A percentile compares a stretch with the other conserved stretches of the same genome.
Conservation (phyloP, 1,140 invertebrate genomes). For the Metaphire vulgaris region DNA sequence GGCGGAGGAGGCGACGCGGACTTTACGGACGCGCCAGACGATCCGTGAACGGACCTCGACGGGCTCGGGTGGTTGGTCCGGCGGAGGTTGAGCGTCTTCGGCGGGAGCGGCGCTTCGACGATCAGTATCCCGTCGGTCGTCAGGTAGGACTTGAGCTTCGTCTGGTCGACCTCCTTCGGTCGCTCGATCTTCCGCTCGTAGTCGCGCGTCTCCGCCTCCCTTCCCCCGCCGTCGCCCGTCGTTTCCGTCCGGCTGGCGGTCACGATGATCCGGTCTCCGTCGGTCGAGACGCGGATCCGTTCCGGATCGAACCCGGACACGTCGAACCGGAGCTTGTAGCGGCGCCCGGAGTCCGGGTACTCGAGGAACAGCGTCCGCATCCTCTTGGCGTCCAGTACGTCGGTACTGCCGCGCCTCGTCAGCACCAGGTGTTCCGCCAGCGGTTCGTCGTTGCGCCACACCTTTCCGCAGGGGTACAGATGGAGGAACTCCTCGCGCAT, state of each 20-base stretch:
- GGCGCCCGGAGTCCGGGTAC: constrained; percentile 17
- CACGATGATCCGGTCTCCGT: constrained; percentile 12
- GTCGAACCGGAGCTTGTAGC: constrained; percentile 20
- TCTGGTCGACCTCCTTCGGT: constrained; percentile 20
- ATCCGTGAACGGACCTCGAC: not conserved
- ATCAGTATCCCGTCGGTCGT: constrained; percentile 19
- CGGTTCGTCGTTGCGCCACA: not conserved
- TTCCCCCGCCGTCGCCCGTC: not conserved
- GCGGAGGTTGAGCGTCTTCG: constrained; percentile 13
- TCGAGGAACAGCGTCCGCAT: constrained; percentile 24
- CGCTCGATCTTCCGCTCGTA: constrained; percentile 17
- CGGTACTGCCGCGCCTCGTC: constrained; percentile 16
- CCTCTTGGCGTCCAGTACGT: constrained; percentile 11
- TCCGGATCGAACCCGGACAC: constrained; percentile 13
- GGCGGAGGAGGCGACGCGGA: constrained; percentile 7
- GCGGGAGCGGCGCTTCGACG: constrained; percentile 20
- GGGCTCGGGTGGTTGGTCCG: constrained; percentile 15
- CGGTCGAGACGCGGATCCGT: not conserved
- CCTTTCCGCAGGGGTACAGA: constrained; percentile 1
- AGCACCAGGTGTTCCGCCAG: not conserved
- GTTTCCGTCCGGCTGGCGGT: not conserved
- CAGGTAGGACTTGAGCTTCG: constrained; percentile 22
- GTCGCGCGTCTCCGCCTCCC: not conserved
- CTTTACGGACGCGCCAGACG: constrained; percentile 4
- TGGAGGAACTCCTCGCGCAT: constrained; percentile 23